Conservation (phyloP, 1,140 invertebrate species). For the Drosophila tristis region DNA sequence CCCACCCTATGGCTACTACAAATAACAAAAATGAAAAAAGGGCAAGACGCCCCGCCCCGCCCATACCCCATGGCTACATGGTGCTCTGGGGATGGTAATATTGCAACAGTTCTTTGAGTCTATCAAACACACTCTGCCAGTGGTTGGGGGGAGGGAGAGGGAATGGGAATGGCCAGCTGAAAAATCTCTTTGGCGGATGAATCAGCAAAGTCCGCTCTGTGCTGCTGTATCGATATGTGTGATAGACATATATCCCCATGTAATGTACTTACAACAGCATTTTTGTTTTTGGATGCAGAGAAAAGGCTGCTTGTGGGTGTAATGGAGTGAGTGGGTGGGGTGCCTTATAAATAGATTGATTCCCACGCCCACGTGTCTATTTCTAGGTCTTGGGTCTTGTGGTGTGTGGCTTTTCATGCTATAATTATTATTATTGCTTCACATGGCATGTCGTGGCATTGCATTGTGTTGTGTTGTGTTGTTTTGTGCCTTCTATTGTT, state of each 20-base stretch:
- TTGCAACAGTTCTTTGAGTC: slow-evolving; percentile 52
- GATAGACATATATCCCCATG: not conserved
- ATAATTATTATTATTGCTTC: slow-evolving; percentile 41
- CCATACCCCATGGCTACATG: slow-evolving; percentile 19
- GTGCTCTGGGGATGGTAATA: slow-evolving; percentile 14
- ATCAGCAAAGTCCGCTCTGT: slow-evolving; percentile 40
- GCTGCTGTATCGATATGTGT: slow-evolving; percentile 10
- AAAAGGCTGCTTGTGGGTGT: slow-evolving; percentile 10
- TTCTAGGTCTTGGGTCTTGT: slow-evolving; percentile 63
- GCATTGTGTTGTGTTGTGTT: slow-evolving; percentile 26
- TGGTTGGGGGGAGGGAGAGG: slow-evolving; percentile 7
- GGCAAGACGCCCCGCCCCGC: not conserved
- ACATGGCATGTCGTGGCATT: slow-evolving; percentile 19
- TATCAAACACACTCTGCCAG: slow-evolving; percentile 47
- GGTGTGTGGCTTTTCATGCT: slow-evolving; percentile 40
- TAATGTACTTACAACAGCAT: slow-evolving; percentile 58
- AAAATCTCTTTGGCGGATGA: slow-evolving; percentile 30
- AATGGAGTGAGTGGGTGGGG: slow-evolving; percentile 3
- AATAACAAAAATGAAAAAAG: slow-evolving; percentile 11
- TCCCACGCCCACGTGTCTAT: slow-evolving; percentile 81
- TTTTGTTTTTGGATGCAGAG: slow-evolving; percentile 29
- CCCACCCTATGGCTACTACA: slow-evolving; percentile 18
- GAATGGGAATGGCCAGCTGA: slow-evolving; percentile 37
- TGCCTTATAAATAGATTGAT: slow-evolving; percentile 70
- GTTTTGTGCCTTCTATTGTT: slow-evolving; percentile 17